Evolutionary conservation across 1,140 invertebrate species (phyloP).

Genomic region (Nymphalis io): DNA sequence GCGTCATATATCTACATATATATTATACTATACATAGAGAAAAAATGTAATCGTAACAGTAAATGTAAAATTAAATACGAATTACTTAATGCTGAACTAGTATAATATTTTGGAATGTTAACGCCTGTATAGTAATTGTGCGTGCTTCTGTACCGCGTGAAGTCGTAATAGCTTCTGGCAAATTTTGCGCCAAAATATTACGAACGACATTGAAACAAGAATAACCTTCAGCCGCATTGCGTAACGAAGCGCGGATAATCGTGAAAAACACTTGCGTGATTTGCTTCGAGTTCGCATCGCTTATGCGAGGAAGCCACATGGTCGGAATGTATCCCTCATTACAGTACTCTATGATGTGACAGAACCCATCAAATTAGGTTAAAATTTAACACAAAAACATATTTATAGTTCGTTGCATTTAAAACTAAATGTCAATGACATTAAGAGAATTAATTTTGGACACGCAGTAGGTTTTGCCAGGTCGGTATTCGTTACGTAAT

Average conservation of each 20-base stretch:
- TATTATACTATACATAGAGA: no score
- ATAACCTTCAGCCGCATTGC: conserved; percentile 49
- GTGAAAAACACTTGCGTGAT: conserved; percentile 27
- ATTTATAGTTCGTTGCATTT: not conserved
- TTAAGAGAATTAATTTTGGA: conserved; percentile 6
- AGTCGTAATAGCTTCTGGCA: not conserved
- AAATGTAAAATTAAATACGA: no score
- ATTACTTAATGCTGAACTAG: no score
- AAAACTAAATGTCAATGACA: conserved; percentile 8
- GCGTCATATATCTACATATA: no score
- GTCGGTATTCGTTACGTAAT: conserved; percentile 14
- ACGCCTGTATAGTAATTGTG: not conserved
- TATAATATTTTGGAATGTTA: not conserved
- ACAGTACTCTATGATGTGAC: not conserved
- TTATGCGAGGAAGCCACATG: conserved; percentile 15
- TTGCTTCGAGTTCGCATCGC: conserved; percentile 1
- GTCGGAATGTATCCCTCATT: conserved; percentile 10
- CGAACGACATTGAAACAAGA: conserved; percentile 46
- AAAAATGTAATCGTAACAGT: no score
- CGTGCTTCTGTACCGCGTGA: not conserved
- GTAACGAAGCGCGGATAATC: conserved; percentile 33
- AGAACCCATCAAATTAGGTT: not conserved
- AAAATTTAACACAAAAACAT: not conserved
- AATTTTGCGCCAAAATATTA: conserved; percentile 47
- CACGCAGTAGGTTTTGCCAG: conserved; percentile 14